Conservation (phyloP, 2,888 invertebrate species). For the Megalurothrips usitatus region DNA sequence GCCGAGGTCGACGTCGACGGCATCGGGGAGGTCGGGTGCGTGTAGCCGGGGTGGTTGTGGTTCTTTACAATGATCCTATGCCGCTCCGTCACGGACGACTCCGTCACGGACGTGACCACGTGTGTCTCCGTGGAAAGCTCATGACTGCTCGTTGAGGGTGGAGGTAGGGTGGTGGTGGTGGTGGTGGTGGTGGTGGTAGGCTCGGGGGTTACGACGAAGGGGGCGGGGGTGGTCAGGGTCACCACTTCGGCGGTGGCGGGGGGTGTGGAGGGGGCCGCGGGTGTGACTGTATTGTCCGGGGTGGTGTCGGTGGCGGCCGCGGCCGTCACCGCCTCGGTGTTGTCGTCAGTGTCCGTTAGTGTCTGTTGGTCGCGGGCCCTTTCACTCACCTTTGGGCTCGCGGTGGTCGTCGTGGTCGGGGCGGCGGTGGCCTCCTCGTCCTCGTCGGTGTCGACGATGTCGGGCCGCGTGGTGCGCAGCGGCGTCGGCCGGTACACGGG, state of each 20-base stretch:
- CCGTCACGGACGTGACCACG: conserved; percentile 1
- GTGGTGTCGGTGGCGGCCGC: conserved; percentile 39
- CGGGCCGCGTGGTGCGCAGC: conserved; percentile 41
- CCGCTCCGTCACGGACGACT: conserved; percentile 1
- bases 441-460: conserved; percentile 33
- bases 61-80: background rate
- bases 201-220: conserved; percentile 27
- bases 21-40: conserved; percentile 18
- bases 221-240: conserved; percentile 39
- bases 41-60: conserved; percentile 19
- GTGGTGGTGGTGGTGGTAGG: background rate
- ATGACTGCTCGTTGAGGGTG: conserved; percentile 7
- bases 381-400: conserved; percentile 37
- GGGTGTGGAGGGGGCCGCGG: background rate
- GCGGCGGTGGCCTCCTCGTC: conserved; percentile 36
- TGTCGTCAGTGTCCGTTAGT: conserved; percentile 38
- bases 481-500: conserved; percentile 36
- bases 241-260: conserved; percentile 34
- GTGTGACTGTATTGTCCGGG: conserved; percentile 37
- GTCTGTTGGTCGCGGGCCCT: conserved; percentile 32
- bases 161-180: conserved; percentile 9
- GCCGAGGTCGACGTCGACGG: background rate
- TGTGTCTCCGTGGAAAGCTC: conserved; percentile 3
- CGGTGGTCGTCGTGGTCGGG: conserved; percentile 36
- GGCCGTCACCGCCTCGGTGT: conserved; percentile 44